These are phyloP conservation scores for Lordiphosa andalusiaca DNA, from an alignment of 2,888 invertebrate genomes.

Conservation along the genomic window DNA sequence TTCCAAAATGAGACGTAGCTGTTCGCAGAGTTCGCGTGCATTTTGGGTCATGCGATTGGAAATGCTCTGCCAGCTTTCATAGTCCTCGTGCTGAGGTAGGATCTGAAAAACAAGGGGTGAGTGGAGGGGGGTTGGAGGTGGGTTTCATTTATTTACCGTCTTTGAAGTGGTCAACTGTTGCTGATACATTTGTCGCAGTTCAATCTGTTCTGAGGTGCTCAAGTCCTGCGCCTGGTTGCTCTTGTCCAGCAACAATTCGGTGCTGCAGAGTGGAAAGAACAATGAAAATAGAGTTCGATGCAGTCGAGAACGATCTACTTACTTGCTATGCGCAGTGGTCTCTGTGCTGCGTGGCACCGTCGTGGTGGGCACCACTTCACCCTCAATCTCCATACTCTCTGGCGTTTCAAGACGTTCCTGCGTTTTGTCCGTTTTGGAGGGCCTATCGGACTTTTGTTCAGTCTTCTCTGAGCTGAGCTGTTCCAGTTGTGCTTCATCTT, in stretches of 20 bases:
- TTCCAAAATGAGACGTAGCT: constrained; percentile 95
- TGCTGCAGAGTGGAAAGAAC: constrained; percentile 43
- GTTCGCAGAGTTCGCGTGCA: constrained; percentile 94
- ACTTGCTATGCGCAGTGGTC: constrained; percentile 89
- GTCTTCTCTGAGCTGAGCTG: constrained; percentile 81
- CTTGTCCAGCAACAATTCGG: constrained; percentile 75
- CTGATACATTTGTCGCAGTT: constrained; percentile 77
- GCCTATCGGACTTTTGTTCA: constrained; percentile 78
- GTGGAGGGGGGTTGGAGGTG: not conserved
- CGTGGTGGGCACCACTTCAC: constrained; percentile 86
- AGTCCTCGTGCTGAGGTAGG: constrained; percentile 71
- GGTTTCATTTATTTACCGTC: constrained; percentile 44
- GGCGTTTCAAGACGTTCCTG: constrained; percentile 81
- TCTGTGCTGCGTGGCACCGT: constrained; percentile 86
- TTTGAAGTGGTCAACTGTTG: constrained; percentile 69
- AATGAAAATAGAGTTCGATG: not conserved
- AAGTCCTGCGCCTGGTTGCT: constrained; percentile 66
- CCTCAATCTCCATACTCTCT: constrained; percentile 85
- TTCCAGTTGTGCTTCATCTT: constrained; percentile 54
- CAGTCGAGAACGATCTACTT: constrained; percentile 43
- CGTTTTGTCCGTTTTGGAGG: constrained; percentile 78
- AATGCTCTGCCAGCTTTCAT: constrained; percentile 78
- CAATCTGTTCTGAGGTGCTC: constrained; percentile 68
- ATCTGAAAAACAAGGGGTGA: constrained; percentile 30
- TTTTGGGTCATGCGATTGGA: constrained; percentile 81